Evolutionary conservation across 2,797 vertebrate genomes (phyloP).

Genomic region (Thripadectes ignobilis): DNA sequence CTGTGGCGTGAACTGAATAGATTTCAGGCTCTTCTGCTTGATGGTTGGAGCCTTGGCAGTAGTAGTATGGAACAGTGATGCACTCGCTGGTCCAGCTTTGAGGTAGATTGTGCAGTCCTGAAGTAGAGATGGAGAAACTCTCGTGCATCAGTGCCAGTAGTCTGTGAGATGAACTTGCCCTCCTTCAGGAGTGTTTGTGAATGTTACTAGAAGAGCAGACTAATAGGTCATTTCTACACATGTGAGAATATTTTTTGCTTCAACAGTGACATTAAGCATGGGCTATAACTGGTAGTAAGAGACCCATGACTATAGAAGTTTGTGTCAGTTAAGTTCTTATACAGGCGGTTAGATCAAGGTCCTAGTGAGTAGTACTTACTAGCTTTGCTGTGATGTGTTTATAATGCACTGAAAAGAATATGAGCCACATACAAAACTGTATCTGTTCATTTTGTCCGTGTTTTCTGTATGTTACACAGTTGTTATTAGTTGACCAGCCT

Average conservation of each 20-base stretch:
- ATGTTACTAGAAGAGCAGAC: not conserved
- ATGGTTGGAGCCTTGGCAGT: not conserved
- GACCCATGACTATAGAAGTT: not conserved
- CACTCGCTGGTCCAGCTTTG: accelerated
- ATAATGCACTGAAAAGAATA: not conserved
- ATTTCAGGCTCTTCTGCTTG: not conserved
- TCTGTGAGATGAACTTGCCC: not conserved
- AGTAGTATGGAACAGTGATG: not conserved
- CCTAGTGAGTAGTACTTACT: not conserved
- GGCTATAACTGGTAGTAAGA: not conserved
- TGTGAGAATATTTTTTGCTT: not conserved
- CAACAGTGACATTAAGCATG: not conserved
- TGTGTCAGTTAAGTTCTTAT: not conserved
- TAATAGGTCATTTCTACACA: not conserved
- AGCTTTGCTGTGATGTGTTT: not conserved
- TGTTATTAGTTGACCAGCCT: not conserved
- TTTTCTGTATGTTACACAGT: not conserved
- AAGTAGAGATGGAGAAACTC: not conserved
- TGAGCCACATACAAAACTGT: not conserved
- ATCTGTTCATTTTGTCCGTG: not conserved
- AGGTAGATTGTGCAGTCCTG: not conserved
- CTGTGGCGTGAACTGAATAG: not conserved
- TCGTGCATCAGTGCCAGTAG: not conserved
- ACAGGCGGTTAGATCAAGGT: not conserved
- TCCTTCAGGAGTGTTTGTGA: not conserved